A percentile compares a stretch with the other conserved stretches of the same genome.
These are phyloP conservation scores for Cassiopea xamachana DNA, from an alignment of 30 jellyfish, hydroid and myxozoan species.

Conservation along the genomic window DNA sequence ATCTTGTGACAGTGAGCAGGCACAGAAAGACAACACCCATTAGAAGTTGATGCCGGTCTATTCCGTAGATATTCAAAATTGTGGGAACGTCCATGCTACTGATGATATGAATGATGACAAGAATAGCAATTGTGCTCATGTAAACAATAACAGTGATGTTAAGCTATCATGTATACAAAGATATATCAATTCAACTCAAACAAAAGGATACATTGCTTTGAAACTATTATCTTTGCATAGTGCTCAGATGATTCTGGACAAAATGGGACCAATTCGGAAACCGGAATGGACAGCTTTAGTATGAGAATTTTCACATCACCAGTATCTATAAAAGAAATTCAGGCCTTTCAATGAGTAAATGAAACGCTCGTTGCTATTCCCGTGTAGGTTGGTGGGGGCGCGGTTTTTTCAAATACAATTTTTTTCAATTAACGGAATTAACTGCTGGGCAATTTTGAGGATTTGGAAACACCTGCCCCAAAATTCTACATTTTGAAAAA, in stretches of 20 bases:
- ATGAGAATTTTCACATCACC: conserved; percentile 62
- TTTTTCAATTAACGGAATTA: too few species aligned
- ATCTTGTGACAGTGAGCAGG: too few species aligned
- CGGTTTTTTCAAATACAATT: too few species aligned
- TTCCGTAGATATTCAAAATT: neutral
- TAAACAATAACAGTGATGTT: neutral
- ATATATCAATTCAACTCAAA: neutral
- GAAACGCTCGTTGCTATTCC: too few species aligned
- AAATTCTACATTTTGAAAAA: too few species aligned
- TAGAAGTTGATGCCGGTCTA: too few species aligned
- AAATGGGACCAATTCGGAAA: conserved; percentile 76
- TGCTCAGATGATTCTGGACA: conserved; percentile 82
- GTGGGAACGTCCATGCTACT: neutral
- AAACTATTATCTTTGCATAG: conserved; percentile 70
- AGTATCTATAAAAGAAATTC: conserved; percentile 30
- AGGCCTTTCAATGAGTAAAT: too few species aligned
- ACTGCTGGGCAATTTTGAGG: too few species aligned
- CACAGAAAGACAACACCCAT: too few species aligned
- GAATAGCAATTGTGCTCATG: neutral
- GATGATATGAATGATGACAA: neutral
- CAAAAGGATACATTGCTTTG: conserved; percentile 66
- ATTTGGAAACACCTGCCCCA: too few species aligned
- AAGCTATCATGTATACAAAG: neutral
- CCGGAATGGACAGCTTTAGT: conserved; percentile 61
- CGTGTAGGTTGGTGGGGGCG: too few species aligned